phyloP scores from a whole-genome alignment of 2,113 vertebrate genomes.

The Microtus richardsoni region DNA sequence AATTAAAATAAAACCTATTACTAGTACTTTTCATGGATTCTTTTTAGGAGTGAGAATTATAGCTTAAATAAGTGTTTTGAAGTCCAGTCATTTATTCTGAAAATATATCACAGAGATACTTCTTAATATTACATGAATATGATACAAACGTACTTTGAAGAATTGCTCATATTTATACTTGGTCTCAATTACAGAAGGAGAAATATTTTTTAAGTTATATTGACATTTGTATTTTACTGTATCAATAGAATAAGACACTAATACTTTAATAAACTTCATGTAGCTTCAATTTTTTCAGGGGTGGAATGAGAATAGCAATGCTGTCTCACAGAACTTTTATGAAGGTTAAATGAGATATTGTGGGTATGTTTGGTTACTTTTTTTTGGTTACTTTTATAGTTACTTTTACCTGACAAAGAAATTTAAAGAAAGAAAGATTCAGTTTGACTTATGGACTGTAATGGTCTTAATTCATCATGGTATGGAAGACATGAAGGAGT shows the following conservation, averaged over 20 bases:
- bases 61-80: neutral
- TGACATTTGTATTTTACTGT: neutral
- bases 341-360: neutral
- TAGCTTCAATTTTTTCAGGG: neutral
- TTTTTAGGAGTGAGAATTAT: neutral
- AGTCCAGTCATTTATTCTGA: neutral
- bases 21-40: neutral
- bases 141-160: neutral
- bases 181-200: neutral
- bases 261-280: neutral
- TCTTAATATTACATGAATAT: neutral
- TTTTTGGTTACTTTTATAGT: neutral
- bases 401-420: no score
- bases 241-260: neutral
- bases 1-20: constrained; percentile 11
- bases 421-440: neutral
- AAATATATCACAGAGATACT: neutral
- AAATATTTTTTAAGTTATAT: neutral
- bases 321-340: neutral
- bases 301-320: constrained; percentile 2
- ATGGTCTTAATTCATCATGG: no score
- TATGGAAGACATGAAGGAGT: no score
- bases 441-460: neutral
- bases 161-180: neutral
- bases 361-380: neutral